Evolutionary conservation across 2,797 vertebrate species (phyloP), one percentile per base, ranked within the genome.

Genomic region (Chlorospingus semifuscus): DNA sequence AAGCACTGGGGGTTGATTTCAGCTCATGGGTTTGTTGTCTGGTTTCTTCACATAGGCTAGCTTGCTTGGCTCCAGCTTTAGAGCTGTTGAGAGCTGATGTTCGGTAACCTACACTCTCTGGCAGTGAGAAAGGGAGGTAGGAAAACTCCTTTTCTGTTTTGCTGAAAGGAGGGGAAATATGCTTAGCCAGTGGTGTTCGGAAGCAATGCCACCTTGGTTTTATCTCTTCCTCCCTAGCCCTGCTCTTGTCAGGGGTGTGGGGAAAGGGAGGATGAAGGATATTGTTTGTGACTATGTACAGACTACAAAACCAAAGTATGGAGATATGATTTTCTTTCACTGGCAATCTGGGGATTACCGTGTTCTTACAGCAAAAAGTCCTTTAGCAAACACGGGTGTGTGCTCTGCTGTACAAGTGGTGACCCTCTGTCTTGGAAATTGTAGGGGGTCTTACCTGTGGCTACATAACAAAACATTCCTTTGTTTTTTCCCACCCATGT

Each of bases 11-110:
- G 22, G 26, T 24, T 85, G 79, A 77, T 69, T 76, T 49, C 39
- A 59, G 56, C 42, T 52, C 1, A 21, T 57, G 46, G 30, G 30
- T 83, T 92, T 52, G 56, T 46, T 87, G 20, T 78, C 47, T 56
- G 60, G 56, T 91, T 92, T 74, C 70, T 87, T 96, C 68, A 77
- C 26, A 24, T 17, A 49, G 47, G 15, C 44, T 79, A 52, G 27
- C 55, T 76, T 57, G 42, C 37, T 81, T 65, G 46, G 46, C 15
- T 71, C 32, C 32, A 42, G 24, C 55, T 82, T 59, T 55, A 32
- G 66, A 84, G 50, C 30, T 75, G 32, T 46, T 29, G 65, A 47
- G 55, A 81, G 30, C 18, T n/a, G n/a, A 46, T 41, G 78, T 94
- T 86, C 34, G 7, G 49, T 64, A 56, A 68, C 19, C 50, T 2